A percentile compares a stretch with the other conserved stretches of the same genome.
Evolutionary conservation across 2,113 vertebrate species (phyloP).

Genomic region (Probosciger aterrimus): DNA sequence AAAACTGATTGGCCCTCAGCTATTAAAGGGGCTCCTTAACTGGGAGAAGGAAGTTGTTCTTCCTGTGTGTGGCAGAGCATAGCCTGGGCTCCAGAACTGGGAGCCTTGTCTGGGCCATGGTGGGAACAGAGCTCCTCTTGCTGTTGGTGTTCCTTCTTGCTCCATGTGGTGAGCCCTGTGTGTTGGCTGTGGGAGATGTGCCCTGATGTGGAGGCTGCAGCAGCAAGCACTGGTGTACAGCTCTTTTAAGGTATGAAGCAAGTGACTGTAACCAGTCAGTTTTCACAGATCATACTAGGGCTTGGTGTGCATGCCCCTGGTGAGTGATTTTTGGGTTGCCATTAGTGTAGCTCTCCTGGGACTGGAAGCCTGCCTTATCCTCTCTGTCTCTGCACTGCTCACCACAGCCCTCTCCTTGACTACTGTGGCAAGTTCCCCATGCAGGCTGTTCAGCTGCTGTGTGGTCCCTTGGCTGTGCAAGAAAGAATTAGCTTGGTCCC

Average conservation of each 20-base stretch:
- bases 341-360: neutral
- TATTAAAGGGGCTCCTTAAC: rapidly evolving
- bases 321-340: neutral
- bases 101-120: rapidly evolving
- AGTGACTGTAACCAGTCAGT: neutral
- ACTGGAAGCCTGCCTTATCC: neutral
- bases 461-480: neutral
- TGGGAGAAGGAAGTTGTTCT: rapidly evolving
- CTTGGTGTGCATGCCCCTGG: neutral
- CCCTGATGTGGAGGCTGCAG: neutral
- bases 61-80: rapidly evolving
- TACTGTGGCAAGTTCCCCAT: neutral
- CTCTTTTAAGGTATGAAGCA: neutral
- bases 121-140: neutral
- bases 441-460: neutral
- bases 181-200: rapidly evolving
- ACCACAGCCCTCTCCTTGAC: neutral
- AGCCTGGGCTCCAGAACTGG: rapidly evolving
- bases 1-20: neutral
- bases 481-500: neutral
- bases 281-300: neutral
- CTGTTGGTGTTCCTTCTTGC: neutral
- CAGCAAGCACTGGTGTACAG: rapidly evolving
- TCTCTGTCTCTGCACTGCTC: neutral
- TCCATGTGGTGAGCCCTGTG: neutral